Evolutionary conservation across 2,888 invertebrate genomes (phyloP).

Genomic region (Cataglyphis altisquamis): DNA sequence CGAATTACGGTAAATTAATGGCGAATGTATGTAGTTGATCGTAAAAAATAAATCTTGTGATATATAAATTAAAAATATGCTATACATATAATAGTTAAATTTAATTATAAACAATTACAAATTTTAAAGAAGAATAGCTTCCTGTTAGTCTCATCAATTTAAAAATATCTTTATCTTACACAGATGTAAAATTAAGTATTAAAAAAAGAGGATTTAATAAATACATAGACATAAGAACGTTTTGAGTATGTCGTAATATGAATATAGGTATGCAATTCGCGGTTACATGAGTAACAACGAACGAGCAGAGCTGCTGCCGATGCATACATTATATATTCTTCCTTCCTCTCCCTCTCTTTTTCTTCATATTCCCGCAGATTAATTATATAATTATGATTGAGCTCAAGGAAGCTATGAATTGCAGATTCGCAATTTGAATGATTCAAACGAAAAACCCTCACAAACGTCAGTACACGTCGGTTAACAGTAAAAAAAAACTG

Average conservation of each 20-base stretch:
- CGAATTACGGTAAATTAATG: background rate
- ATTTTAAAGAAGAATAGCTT: background rate
- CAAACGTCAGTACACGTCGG: slow-evolving; percentile 40
- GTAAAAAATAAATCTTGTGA: background rate
- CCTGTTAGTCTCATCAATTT: background rate
- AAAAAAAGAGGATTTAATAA: background rate
- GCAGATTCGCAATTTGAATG: slow-evolving; percentile 44
- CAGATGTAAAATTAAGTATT: background rate
- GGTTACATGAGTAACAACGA: slow-evolving; percentile 16
- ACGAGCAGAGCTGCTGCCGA: slow-evolving; percentile 26
- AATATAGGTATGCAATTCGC: slow-evolving; percentile 31
- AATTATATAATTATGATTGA: slow-evolving; percentile 49
- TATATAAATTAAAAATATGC: background rate
- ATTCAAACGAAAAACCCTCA: slow-evolving; percentile 41
- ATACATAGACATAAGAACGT: background rate
- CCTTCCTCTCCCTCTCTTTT: slow-evolving; percentile 17
- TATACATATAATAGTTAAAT: background rate
- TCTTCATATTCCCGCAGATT: slow-evolving; percentile 32
- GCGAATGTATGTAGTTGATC: background rate
- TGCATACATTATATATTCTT: slow-evolving; percentile 46
- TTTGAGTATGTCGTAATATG: slow-evolving; percentile 21
- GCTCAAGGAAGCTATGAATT: slow-evolving; percentile 54
- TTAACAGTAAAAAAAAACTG: slow-evolving; percentile 8
- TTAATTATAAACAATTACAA: background rate
- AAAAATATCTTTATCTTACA: background rate